Conservation (phyloP, 2,113 vertebrate genomes). For the Scophthalmus maximus region DNA sequence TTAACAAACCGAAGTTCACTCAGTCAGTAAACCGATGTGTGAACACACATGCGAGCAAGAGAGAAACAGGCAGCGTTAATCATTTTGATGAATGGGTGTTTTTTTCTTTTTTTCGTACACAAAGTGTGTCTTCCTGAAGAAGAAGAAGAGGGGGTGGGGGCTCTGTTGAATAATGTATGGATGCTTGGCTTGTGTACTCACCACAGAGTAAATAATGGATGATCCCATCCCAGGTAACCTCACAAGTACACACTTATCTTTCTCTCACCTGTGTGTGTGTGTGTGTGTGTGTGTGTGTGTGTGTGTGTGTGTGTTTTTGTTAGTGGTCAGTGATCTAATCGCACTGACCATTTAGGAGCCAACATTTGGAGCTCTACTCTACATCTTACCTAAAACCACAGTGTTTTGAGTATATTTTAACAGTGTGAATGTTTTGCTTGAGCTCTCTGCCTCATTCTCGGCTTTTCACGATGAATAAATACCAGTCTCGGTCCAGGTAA, state of each 20-base stretch:
- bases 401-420: background rate
- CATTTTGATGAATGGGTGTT: slow-evolving; percentile 16
- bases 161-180: slow-evolving; percentile 80
- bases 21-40: slow-evolving; percentile 2
- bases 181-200: slow-evolving; percentile 79
- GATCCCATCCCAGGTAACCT: slow-evolving; percentile 81
- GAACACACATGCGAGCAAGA: slow-evolving; percentile 1
- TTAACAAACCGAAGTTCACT: slow-evolving; percentile 1
- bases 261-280: slow-evolving; percentile 43
- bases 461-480: background rate
- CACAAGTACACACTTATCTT: slow-evolving; percentile 74
- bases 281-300: slow-evolving; percentile 4
- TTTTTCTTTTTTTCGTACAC: slow-evolving; percentile 29
- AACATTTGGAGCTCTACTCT: slow-evolving; percentile 4
- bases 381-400: background rate
- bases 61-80: slow-evolving; percentile 16
- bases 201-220: slow-evolving; percentile 82
- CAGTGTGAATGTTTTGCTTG: background rate
- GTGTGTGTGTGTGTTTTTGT: background rate
- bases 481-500: slow-evolving; percentile 16
- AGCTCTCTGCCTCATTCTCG: background rate
- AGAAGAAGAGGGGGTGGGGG: slow-evolving; percentile 46
- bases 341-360: background rate
- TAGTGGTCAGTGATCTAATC: background rate
- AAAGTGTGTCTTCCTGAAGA: slow-evolving; percentile 42